Base-by-base conservation (phyloP, 2,888 invertebrate genomes). In the Latheticus oryzae region DNA sequence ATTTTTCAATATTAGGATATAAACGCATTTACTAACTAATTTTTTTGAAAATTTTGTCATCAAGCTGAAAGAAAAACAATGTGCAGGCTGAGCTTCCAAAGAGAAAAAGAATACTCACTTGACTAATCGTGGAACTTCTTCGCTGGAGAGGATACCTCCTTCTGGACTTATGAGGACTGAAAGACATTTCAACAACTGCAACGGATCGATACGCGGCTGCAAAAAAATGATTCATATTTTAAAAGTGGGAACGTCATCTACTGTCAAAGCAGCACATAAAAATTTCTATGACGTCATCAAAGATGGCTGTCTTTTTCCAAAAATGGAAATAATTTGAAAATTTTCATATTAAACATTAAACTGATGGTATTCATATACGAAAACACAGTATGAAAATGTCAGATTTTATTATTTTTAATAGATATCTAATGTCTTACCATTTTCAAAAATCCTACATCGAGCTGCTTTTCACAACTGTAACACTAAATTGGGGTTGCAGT, bases 41-140 rank as follows among this genome's bases (percentile, higher is more conserved):
- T 96, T 97, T 78, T 92, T 94, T 1, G 95, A 95, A 82, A 92
- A 95, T 78, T 95, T 95, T 35, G 90, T 91, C 96, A 97, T 97
- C 74, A 97, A 86, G 77, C 95, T 95, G 83, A 68, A 87, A 86
- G 68, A 70, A 32, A 69, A 68, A 28, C 2, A 50, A 40, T 28
- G n/a, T 48, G 11, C 15, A 24, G 7, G 35, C n/a, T n/a, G n/a
- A n/a, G n/a, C n/a, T n/a, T n/a, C n/a, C n/a, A n/a, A n/a, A n/a
- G n/a, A 35, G 16, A 30, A 52, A 59, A 48, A 3, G 9, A 43
- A 62, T 63, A 80, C 86, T 85, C 84, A 93, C 93, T 87, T 89
- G 61, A 91, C 92, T 67, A 97, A 84, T 67, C 95, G 86, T 66
- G 88, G 88, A 3, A 96, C 95, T 83, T 96, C 95, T 59, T 89